Evolutionary conservation across 2,888 invertebrate species (phyloP).

Genomic region (Cheilosia vernalis): DNA sequence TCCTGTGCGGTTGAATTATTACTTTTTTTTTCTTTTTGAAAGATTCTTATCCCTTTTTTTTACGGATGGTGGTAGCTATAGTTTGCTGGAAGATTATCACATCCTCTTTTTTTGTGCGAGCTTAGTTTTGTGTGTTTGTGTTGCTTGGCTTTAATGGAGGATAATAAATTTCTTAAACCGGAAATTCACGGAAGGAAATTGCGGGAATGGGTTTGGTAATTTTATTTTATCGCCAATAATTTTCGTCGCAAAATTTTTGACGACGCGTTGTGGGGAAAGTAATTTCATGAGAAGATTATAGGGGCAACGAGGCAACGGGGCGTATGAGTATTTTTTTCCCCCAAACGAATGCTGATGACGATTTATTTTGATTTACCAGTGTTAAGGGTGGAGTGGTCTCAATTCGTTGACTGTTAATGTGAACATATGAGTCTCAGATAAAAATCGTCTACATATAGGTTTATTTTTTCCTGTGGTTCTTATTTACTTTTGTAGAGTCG

Average conservation of each 20-base stretch:
- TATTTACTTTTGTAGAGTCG: too few species aligned
- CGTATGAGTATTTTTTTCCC: not conserved
- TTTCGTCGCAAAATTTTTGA: constrained; percentile 65
- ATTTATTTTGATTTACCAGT: too few species aligned
- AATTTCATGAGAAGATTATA: constrained; percentile 46
- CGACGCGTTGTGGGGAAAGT: constrained; percentile 46
- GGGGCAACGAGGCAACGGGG: not conserved
- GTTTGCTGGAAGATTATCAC: constrained; percentile 65
- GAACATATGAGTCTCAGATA: too few species aligned
- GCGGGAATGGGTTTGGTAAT: constrained; percentile 68
- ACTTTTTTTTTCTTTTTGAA: constrained; percentile 31
- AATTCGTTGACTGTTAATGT: too few species aligned
- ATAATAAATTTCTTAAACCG: constrained; percentile 70
- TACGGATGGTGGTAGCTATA: constrained; percentile 14
- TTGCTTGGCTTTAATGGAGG: constrained; percentile 53
- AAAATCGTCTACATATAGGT: too few species aligned
- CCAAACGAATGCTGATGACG: too few species aligned
- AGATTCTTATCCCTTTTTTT: constrained; percentile 44
- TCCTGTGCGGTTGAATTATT: constrained; percentile 71
- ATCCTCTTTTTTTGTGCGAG: constrained; percentile 51
- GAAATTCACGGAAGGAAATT: constrained; percentile 68
- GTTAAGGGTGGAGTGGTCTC: too few species aligned
- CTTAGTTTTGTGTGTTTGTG: constrained; percentile 23
- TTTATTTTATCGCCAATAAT: constrained; percentile 73
- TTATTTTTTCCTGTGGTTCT: too few species aligned